Evolutionary conservation across 37 sponge, comb jelly and placozoan genomes (phyloP), one percentile per base, ranked within the genome.

Genomic region (Eunapius fragilis): DNA sequence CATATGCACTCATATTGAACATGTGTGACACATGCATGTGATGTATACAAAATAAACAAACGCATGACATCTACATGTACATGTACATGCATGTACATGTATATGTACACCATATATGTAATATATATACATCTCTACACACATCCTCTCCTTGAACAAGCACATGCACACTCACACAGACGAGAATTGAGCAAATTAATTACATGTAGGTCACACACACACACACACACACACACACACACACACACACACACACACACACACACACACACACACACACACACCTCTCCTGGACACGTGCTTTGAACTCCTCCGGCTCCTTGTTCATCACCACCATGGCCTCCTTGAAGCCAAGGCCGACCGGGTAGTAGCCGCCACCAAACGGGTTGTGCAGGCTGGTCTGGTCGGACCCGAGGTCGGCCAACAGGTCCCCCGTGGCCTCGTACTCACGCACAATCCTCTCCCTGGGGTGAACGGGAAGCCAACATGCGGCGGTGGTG

Each of bases 301-400:
- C 80, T 74, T 90, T 91, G 83, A 98, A 98, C 69, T 80, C 22
- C 71, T 76, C 23, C 0, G 94, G 93, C 67, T 98, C 92, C 4
- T 28, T 82, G 38, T 41, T 79, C 90, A 98, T 86, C 41, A 95
- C 78, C 5, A 75, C 71, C 67, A 85, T 82, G 7, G 92, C 88
- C 38, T 98, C 92, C 35, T 90, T 83, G 67, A 87, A 91, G 47
- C 87, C 28, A 70, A 95, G 82, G 91, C 93, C 92, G 0, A 91
- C 95, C 17, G 99, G 99, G 48, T 93, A 97, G 89, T 98, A 98
- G 17, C 99, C 99, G 0, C 99, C 99, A 0, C 96, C 94, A 87
- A 82, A 98, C 30, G 99, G 99, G 88, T 96, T 92, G 83, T 98
- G 99, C 38, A 98, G 89, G 72, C 97, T 96, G 80, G 99, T 98